Base-by-base conservation (phyloP, 1,140 invertebrate genomes). In the Chrysoperla carnea region DNA sequence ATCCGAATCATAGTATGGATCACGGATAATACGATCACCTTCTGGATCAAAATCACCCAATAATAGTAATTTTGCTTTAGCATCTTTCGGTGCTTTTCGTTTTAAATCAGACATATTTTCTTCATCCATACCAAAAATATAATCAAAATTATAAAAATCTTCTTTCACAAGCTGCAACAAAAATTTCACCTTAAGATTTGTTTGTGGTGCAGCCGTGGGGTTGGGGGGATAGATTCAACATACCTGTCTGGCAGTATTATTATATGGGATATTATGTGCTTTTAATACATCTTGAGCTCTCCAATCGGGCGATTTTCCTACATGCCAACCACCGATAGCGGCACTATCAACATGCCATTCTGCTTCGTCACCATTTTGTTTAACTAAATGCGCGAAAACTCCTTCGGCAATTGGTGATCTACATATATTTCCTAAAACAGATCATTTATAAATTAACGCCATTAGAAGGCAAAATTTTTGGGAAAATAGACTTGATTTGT, bases 401-500 rank as follows among this genome's bases (percentile, higher is more conserved):
- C 84, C 87, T 62, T 93, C 89, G 13, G 89, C 89, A 47, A 93
- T 93, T 6, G 91, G 89, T 9, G 89, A 94, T n/a, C 91, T 73
- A 59, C 90, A 95, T 50, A 92, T 94, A 54, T 94, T 94, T 11
- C 88, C 89, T 71, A 46, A 54, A 59, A 60, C 43, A 48, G 17
- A 23, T 3, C 2, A 23, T 23, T 23, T 23, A 23, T 2, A 23
- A 23, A 23, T 3, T 23, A 23, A 23, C 5, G 17, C 5, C 17
- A 23, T 23, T 23, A n/a, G n/a, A n/a, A n/a, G 17, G 17, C 17
- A 2, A 23, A 5, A 23, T 23, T 23, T 23, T 23, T 23, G 17
- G 17, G 5, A 23, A 23, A 23, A 23, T 23, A 23, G 5, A n/a
- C n/a, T n/a, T n/a, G n/a, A n/a, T n/a, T n/a, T n/a, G n/a, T n/a